Base-by-base conservation (phyloP, 2,797 vertebrate genomes). In the Microctenopoma steveboyesi region DNA sequence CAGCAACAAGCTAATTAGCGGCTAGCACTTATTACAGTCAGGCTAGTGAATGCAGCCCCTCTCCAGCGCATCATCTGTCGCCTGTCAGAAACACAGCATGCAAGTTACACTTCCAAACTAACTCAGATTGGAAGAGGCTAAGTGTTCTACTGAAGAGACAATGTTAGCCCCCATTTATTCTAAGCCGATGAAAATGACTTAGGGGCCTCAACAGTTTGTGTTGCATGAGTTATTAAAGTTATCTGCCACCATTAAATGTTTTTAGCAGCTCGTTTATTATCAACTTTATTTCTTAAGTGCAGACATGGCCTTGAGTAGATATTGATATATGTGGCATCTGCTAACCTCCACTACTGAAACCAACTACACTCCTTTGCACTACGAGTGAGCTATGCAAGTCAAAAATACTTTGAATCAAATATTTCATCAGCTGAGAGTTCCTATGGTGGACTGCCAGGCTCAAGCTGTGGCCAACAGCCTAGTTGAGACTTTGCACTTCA, bases 1-100 rank as follows among this genome's bases (percentile, higher is more conserved):
- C 79, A 74, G 86, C 78, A 86, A 85, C 81, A 87, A 82, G 82
- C 91, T 91, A 92, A 93, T 93, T 91, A 93, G 87, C 64, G 79
- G 80, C 84, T 85, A 85, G 83, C 71, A 54, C 87, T 92, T 89
- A 89, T 92, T 92, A 90, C 87, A 85, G 78, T 77, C 79, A 78
- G 80, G 80, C 84, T 81, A 76, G 79, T 61, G 81, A 84, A 79
- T 71, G 4, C 65, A 74, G 78, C 42, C 51, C 59, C 60, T 79
- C 69, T 88, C 85, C 79, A 79, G 54, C 72, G 80, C 77, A 83
- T 91, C 83, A 81, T 89, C 88, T 82, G 81, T 68, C 81, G 78
- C 69, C 86, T 82, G 90, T 92, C 90, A 89, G 71, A 87, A 84
- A 79, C 84, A 72, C 82, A 85, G 84, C 84, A 54, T 82, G 84